phyloP scores from a whole-genome alignment of 2,797 vertebrate genomes.

The Anas capensis region DNA sequence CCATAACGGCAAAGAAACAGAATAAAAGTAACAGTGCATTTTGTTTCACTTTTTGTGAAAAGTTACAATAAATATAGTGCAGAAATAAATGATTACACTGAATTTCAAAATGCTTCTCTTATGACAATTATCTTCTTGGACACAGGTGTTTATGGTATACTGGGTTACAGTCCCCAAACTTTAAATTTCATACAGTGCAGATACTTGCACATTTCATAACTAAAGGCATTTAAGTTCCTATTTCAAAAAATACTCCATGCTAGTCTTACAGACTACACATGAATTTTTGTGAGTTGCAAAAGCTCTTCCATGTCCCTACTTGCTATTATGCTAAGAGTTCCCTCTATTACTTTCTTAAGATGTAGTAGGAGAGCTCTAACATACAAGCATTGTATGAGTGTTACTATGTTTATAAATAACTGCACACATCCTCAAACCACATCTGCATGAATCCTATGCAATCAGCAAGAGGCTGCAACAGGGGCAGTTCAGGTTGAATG shows the following conservation, averaged over 20 bases:
- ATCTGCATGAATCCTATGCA: background rate
- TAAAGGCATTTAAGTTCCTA: background rate
- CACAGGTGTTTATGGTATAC: background rate
- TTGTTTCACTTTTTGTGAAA: background rate
- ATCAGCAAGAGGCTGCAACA: background rate
- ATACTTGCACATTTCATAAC: background rate
- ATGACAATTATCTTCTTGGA: background rate
- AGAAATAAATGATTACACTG: background rate
- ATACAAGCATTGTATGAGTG: background rate
- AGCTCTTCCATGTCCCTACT: background rate
- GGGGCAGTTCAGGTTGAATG: too few relatives aligned
- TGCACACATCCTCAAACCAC: background rate
- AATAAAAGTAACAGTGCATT: background rate
- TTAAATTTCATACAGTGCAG: background rate
- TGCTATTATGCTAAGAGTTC: background rate
- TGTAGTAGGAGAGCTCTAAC: background rate
- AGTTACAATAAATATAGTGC: background rate
- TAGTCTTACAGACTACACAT: background rate
- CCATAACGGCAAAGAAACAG: background rate
- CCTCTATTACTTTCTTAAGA: background rate
- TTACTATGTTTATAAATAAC: background rate
- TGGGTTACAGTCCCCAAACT: background rate
- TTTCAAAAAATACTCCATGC: background rate
- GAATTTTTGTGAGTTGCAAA: background rate
- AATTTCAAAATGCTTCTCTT: background rate